phyloP scores from a whole-genome alignment of 2,797 vertebrate genomes.

The Catostomus latipinnis region DNA sequence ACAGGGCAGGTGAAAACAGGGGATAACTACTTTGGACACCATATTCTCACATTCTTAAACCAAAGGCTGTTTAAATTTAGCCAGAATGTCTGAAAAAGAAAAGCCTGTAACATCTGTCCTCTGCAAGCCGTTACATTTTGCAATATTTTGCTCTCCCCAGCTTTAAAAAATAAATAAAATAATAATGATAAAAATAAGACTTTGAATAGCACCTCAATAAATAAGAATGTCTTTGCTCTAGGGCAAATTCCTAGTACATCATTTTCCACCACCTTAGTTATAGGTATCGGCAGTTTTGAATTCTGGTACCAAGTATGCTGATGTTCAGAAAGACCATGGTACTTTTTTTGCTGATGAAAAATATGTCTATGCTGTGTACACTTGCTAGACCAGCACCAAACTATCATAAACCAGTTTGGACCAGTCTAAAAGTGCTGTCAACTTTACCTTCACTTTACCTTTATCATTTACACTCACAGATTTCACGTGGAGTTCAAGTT shows the following conservation, averaged over 20 bases:
- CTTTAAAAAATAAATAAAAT: neutral
- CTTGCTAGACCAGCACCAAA: no score
- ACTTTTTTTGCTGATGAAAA: no score
- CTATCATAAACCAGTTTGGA: no score
- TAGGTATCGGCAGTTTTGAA: no score
- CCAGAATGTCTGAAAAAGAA: conserved; percentile 4
- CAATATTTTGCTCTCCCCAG: neutral
- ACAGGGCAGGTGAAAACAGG: neutral
- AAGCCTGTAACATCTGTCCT: neutral
- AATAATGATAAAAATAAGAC: neutral
- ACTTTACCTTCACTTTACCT: no score
- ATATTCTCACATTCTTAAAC: conserved; percentile 17
- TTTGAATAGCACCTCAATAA: neutral
- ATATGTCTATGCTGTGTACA: no score
- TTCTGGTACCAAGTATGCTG: no score
- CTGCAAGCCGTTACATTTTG: neutral
- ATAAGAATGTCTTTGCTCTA: neutral
- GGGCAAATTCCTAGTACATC: neutral
- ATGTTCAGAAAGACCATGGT: no score
- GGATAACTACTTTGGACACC: neutral
- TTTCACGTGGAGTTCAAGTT: no score
- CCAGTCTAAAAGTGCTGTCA: no score
- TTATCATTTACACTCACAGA: no score
- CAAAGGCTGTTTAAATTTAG: conserved; percentile 19
- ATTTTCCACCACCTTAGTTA: no score